Base-by-base conservation (phyloP, 2,888 invertebrate genomes). In the Hirudinaria manillensis region DNA sequence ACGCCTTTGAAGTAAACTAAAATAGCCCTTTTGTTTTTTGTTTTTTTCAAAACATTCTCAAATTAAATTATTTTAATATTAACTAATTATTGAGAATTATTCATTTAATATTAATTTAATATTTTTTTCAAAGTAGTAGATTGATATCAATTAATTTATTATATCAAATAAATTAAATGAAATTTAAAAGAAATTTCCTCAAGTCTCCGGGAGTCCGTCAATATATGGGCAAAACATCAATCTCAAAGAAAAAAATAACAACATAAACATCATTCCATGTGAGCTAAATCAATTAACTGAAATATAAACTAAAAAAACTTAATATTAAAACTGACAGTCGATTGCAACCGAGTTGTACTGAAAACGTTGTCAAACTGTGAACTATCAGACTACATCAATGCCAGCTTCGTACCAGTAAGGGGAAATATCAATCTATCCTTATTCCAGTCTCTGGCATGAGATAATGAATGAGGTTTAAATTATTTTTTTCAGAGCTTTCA, bases 311-410 rank as follows among this genome's bases (percentile, higher is more conserved):
- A 3, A 24, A 29, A 19, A 32, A 72, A 51, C 4, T 2, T 29
- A 3, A 70, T 10, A 3, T 4, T 29, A 7, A 3, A 10, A 24
- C 32, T n/a, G n/a, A 45, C 13, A 85, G 85, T 84, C 80, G 84
- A 85, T 76, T 83, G 84, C 75, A 82, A 83, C 1, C 77, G 85
- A 71, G 83, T 85, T 24, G 76, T 83, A 7, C 78, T 85, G 65
- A 80, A 81, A 24, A 79, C 80, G 34, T 79, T 81, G 70, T 78
- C 78, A 24, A 81, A 79, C 24, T 83, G 84, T 34, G 78, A 80
- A 13, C 78, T 80, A 72, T 82, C 83, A 70, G 84, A 84, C 75
- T 85, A 84, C 77, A 84, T 84, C 76, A 85, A 85, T 78, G 85
- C 84, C 38, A 84, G 82, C 78, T 84, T 83, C 78, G 82, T 84